These are phyloP conservation scores for Galemys pyrenaicus DNA, from an alignment of 2,113 vertebrate genomes.

Conservation along the genomic window DNA sequence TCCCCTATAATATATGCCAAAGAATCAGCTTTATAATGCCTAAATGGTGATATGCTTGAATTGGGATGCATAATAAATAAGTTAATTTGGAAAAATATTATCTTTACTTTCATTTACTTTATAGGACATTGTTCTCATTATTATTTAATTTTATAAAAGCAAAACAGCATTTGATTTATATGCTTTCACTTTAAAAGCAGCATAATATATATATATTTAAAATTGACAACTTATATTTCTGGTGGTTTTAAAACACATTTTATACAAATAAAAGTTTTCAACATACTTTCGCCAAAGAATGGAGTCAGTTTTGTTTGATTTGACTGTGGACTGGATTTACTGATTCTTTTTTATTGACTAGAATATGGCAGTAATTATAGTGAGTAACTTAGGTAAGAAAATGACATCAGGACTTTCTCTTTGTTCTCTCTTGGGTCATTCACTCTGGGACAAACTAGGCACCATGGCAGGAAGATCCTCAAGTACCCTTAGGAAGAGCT, in stretches of 20 bases:
- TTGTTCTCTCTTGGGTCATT: neutral
- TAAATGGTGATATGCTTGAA: slow-evolving; percentile 34
- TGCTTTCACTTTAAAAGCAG: neutral
- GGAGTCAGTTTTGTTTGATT: neutral
- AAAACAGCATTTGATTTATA: no score
- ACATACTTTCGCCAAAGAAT: neutral
- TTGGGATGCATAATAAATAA: neutral
- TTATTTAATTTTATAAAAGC: no score
- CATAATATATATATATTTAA: neutral
- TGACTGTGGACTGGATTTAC: neutral
- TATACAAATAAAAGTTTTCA: neutral
- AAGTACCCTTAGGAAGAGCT: neutral
- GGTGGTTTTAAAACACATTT: neutral
- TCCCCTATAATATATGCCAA: neutral
- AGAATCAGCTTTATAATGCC: neutral
- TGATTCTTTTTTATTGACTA: neutral
- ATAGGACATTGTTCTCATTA: no score
- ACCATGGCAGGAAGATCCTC: neutral
- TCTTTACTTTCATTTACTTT: no score
- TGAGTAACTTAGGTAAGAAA: neutral
- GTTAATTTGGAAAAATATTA: neutral
- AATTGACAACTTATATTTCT: neutral
- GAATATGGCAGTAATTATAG: neutral
- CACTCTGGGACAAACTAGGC: neutral
- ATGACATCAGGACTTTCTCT: neutral